Base-by-base conservation (phyloP, 2,797 vertebrate genomes). In the Centroberyx gerrardi region DNA sequence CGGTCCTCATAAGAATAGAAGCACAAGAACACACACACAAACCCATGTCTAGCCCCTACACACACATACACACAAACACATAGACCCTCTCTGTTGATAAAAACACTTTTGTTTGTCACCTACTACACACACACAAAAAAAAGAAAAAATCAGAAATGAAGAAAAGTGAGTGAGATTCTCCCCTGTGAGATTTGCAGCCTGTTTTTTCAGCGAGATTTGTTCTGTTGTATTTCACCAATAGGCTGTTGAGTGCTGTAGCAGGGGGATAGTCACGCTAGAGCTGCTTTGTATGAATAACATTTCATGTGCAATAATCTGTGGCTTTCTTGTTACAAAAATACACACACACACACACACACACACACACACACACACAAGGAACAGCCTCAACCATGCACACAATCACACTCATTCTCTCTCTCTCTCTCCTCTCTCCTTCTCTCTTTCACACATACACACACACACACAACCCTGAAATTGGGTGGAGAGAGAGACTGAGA, bases 271-370 rank as follows among this genome's bases (percentile, higher is more conserved):
- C 92, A 91, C 90, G 92, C 87, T 90, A 92, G 78, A 92, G 87
- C 90, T 92, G 83, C 80, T 92, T 93, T 91, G 90, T 92, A 93
- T 93, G 91, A 94, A 94, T 93, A 93, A 93, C 87, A 93, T 93
- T 94, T 92, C 92, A 93, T 93, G 92, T 93, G 91, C 92, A 93
- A 90, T 94, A 93, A 93, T 93, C 92, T 94, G 93, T 88, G 85
- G 86, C 91, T 92, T 93, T 90, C 88, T 87, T 86, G 85, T 87
- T 78, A 85, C 87, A 90, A 90, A 92, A 84, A 83, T 68, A 66
- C 58, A 75, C 68, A 78, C 73, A 59, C 58, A 49, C 66, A 58
- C 12, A 61, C 72, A 56, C 60, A 66, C 42, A 65, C 55, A 62
- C 29, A 66, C 70, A 74, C 31, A 29, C 51, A 56, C 33, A 12